Conservation (phyloP, 2,888 invertebrate species). For the Malthinus flaveolus region DNA sequence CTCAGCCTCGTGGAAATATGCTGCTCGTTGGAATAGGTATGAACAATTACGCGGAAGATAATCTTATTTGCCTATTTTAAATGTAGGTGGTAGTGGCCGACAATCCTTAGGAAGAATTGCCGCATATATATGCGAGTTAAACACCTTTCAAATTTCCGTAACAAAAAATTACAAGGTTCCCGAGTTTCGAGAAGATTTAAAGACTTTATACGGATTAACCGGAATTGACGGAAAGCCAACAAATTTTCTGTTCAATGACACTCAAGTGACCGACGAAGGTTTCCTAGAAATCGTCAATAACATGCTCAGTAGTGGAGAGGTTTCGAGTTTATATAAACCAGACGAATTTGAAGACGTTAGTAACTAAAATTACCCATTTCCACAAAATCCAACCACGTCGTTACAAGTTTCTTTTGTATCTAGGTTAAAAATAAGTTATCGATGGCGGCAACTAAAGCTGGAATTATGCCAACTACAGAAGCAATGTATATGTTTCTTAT, state of each 20-base stretch:
- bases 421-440: conserved; percentile 60
- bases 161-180: conserved; percentile 74
- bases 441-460: conserved; percentile 61
- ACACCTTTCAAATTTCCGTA: conserved; percentile 77
- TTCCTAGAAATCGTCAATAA: conserved; percentile 90
- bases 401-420: conserved; percentile 2
- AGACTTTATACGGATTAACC: conserved; percentile 69
- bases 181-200: conserved; percentile 84
- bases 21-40: conserved; percentile 79
- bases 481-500: conserved; percentile 76
- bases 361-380: conserved; percentile 22
- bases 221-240: conserved; percentile 77
- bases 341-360: conserved; percentile 88
- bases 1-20: conserved; percentile 82
- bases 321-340: conserved; percentile 82
- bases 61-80: background rate
- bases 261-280: conserved; percentile 79
- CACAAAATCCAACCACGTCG: background rate
- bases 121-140: conserved; percentile 78
- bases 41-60: conserved; percentile 15
- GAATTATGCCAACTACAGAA: conserved; percentile 66
- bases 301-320: conserved; percentile 84
- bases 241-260: conserved; percentile 84
- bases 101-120: conserved; percentile 78
- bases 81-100: conserved; percentile 77